Percentiles rank a stretch among this genome's conserved stretches.
These are phyloP conservation scores for Misgurnus mizolepis DNA, from an alignment of 2,113 vertebrate species.

Conservation along the genomic window DNA sequence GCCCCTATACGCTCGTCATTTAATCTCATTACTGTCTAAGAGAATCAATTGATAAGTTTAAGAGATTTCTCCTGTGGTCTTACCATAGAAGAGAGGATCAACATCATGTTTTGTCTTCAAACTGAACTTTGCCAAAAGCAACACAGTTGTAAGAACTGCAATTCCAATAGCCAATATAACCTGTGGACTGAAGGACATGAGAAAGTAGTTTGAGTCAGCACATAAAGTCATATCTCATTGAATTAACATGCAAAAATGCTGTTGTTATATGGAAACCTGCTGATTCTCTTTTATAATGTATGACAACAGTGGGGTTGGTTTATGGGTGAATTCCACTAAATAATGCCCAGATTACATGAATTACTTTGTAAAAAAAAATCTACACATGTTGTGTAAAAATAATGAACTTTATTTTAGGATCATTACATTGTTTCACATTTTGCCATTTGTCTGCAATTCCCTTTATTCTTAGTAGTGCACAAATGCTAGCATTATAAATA, in stretches of 20 bases:
- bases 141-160: constrained; percentile 68
- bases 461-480: too few relatives aligned
- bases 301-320: background rate
- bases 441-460: too few relatives aligned
- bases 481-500: too few relatives aligned
- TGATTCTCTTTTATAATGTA: background rate
- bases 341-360: too few relatives aligned
- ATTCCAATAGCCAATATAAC: constrained; percentile 67
- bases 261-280: too few relatives aligned
- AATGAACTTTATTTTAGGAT: too few relatives aligned
- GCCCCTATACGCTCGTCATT: too few relatives aligned
- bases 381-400: too few relatives aligned
- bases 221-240: background rate
- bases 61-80: constrained; percentile 48
- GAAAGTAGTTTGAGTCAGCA: background rate
- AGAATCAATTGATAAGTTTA: background rate
- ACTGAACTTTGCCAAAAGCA: constrained; percentile 67
- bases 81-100: constrained; percentile 88
- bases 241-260: background rate
- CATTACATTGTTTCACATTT: too few relatives aligned
- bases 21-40: background rate
- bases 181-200: constrained; percentile 64
- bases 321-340: too few relatives aligned
- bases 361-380: too few relatives aligned
- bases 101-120: constrained; percentile 64